These are phyloP conservation scores for Tubulanus polymorphus DNA, from an alignment of 2,888 invertebrate genomes.

Conservation along the genomic window DNA sequence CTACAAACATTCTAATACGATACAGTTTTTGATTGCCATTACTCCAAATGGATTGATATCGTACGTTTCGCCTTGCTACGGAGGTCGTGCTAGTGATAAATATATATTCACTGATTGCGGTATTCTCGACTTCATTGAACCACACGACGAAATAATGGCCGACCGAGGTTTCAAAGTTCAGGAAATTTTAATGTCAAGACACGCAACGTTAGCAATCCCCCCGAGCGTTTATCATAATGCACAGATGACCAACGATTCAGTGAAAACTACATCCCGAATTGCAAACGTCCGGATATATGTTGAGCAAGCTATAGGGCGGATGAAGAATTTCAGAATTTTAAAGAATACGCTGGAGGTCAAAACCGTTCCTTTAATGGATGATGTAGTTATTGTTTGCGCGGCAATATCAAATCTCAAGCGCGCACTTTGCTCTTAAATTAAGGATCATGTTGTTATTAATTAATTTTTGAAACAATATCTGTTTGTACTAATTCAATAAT, in stretches of 20 bases:
- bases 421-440: too few relatives aligned
- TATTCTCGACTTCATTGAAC: constrained; percentile 13
- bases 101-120: constrained; percentile 15
- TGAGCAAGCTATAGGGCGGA: neutral
- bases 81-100: constrained; percentile 20
- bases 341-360: neutral
- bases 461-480: too few relatives aligned
- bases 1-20: constrained; percentile 21
- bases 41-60: constrained; percentile 20
- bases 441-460: too few relatives aligned
- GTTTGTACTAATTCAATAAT: too few relatives aligned
- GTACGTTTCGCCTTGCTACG: constrained; percentile 16
- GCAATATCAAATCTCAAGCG: neutral
- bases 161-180: constrained; percentile 19
- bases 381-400: neutral
- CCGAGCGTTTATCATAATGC: constrained; percentile 2
- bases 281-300: neutral
- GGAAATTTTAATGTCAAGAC: constrained; percentile 7
- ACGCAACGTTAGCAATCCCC: constrained; percentile 14
- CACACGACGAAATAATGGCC: constrained; percentile 19
- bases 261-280: neutral
- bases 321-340: neutral
- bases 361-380: neutral
- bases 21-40: constrained; percentile 19
- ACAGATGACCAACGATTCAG: constrained; percentile 11